These are phyloP conservation scores for Callospermophilus lateralis DNA, from an alignment of 2,113 vertebrate species.

Conservation along the genomic window DNA sequence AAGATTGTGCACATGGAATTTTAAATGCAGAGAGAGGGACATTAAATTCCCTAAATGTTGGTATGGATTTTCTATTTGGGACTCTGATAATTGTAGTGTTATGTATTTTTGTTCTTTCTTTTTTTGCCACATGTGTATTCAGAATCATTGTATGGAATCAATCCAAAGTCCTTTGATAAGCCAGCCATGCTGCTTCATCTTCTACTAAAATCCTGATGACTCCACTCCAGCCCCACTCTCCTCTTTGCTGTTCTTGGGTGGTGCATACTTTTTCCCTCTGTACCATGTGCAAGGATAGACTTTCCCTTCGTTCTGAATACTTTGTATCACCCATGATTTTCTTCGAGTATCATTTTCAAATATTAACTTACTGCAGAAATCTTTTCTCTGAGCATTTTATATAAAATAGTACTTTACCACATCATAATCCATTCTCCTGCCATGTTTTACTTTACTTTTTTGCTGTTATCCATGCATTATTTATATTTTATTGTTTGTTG, in stretches of 20 bases:
- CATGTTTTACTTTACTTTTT: slow-evolving; percentile 31
- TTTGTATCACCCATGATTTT: neutral
- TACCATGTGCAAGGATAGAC: neutral
- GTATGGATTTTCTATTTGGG: neutral
- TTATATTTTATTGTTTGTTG: slow-evolving; percentile 60
- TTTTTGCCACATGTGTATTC: neutral
- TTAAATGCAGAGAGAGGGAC: neutral
- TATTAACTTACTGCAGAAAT: neutral
- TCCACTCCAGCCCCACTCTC: neutral
- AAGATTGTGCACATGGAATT: neutral
- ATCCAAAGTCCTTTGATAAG: neutral
- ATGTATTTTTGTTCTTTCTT: neutral
- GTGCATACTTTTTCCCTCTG: neutral
- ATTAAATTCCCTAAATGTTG: neutral
- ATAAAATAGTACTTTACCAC: neutral
- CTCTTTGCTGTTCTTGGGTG: accelerated
- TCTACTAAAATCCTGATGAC: neutral
- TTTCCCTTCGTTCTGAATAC: neutral
- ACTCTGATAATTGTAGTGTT: neutral
- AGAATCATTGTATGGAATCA: neutral
- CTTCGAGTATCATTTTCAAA: neutral
- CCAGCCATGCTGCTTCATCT: neutral
- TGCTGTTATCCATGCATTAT: slow-evolving; percentile 40
- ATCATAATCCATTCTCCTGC: slow-evolving; percentile 16
- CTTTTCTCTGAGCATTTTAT: neutral